A percentile compares a stretch with the other conserved stretches of the same genome.
Conservation (phyloP, 1,140 invertebrate genomes). For the Diachasmimorpha longicaudata region DNA sequence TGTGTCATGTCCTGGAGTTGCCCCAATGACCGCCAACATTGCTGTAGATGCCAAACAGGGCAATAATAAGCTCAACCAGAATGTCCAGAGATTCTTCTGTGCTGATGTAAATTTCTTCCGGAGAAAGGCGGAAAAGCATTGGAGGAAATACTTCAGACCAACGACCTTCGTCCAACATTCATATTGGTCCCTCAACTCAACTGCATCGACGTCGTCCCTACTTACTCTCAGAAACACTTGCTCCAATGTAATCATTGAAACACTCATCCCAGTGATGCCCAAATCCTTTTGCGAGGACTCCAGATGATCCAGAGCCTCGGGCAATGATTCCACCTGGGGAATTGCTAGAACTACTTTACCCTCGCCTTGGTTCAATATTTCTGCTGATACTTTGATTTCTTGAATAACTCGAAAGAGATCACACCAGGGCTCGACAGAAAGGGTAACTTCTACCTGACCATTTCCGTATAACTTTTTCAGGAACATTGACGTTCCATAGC, state of each 20-base stretch:
- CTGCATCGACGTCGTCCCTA: conserved; percentile 43
- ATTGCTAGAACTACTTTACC: conserved; percentile 58
- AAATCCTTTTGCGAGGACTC: conserved; percentile 68
- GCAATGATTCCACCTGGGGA: conserved; percentile 62
- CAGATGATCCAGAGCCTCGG: conserved; percentile 69
- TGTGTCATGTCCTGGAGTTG: neutral
- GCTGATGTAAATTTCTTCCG: conserved; percentile 50
- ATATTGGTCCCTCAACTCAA: conserved; percentile 40
- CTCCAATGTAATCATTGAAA: conserved; percentile 83
- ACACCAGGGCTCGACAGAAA: conserved; percentile 51
- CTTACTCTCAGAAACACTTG: conserved; percentile 79
- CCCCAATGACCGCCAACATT: conserved; percentile 46
- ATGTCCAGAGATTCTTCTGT: conserved; percentile 42
- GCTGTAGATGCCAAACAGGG: conserved; percentile 45
- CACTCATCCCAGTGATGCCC: conserved; percentile 77
- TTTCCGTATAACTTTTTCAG: conserved; percentile 86
- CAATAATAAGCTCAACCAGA: conserved; percentile 43
- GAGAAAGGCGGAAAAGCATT: conserved; percentile 44
- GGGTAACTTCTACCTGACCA: conserved; percentile 57
- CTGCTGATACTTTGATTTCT: conserved; percentile 41
- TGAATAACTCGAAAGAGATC: conserved; percentile 41
- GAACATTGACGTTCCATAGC: conserved; percentile 84
- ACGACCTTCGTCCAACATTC: conserved; percentile 37
- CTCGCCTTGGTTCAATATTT: conserved; percentile 47
- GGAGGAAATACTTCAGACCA: conserved; percentile 40